Conservation (phyloP, 2,888 invertebrate species). For the Mesorhabditis spiculigera region DNA sequence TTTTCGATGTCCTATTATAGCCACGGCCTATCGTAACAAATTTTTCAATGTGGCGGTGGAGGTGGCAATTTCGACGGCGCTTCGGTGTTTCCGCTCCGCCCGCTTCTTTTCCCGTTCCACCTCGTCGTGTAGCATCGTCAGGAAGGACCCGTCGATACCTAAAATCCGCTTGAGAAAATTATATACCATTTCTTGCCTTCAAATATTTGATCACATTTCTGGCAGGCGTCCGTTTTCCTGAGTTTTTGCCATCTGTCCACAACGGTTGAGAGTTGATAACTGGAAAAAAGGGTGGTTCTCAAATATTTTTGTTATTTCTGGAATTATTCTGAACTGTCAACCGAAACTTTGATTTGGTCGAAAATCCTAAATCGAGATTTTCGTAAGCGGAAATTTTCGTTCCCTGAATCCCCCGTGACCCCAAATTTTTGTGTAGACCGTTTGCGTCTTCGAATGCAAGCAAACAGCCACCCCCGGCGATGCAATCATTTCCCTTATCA, state of each 20-base stretch:
- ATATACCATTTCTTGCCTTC: background rate
- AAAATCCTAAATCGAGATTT: too few species aligned
- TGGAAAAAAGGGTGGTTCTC: background rate
- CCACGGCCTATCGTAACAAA: background rate
- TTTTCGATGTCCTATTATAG: too few species aligned
- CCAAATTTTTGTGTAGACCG: too few species aligned
- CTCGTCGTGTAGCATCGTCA: constrained; percentile 1
- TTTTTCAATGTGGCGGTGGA: background rate
- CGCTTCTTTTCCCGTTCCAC: background rate
- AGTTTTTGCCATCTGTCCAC: background rate
- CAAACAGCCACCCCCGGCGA: too few species aligned
- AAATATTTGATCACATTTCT: background rate
- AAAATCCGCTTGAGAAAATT: background rate
- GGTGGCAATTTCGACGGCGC: background rate
- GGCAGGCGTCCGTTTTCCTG: background rate
- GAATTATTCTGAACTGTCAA: background rate
- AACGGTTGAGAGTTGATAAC: background rate
- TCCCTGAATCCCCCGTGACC: too few species aligned
- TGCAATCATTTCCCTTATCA: too few species aligned
- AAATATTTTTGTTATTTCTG: background rate
- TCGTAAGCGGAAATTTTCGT: too few species aligned
- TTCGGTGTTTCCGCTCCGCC: background rate
- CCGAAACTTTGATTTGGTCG: too few species aligned
- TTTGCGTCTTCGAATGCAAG: too few species aligned
- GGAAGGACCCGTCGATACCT: background rate